Evolutionary conservation across 2,113 vertebrate species (phyloP).

Genomic region (Poeciliopsis occidentalis): DNA sequence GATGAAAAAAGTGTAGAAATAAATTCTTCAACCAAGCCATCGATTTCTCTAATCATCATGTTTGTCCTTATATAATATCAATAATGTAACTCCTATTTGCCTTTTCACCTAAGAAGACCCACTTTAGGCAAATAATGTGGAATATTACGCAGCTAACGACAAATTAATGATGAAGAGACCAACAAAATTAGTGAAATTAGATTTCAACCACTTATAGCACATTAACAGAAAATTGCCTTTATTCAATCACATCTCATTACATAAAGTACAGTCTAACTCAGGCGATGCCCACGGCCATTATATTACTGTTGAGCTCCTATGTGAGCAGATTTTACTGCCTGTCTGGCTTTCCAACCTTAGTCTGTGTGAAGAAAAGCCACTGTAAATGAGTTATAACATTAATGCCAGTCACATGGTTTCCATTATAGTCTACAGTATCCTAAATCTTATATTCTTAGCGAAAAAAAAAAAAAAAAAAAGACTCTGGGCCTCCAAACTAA

Average conservation of each 20-base stretch:
- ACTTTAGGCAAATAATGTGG: constrained; percentile 46
- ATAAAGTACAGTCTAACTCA: constrained; percentile 61
- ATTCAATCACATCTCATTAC: constrained; percentile 65
- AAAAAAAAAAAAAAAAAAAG: constrained; percentile 1
- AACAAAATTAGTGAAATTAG: constrained; percentile 65
- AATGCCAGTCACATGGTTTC: constrained; percentile 75
- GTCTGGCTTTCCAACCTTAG: constrained; percentile 44
- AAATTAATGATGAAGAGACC: constrained; percentile 61
- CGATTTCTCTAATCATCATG: constrained; percentile 47
- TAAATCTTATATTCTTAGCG: constrained; percentile 67
- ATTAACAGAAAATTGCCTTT: constrained; percentile 68
- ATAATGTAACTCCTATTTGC: constrained; percentile 41
- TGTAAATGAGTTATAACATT: constrained; percentile 67
- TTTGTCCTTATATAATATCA: constrained; percentile 29
- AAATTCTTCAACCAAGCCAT: constrained; percentile 29
- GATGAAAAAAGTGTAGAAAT: constrained; percentile 9
- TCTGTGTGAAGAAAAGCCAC: constrained; percentile 37
- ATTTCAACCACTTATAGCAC: constrained; percentile 67
- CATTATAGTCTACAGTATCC: constrained; percentile 59
- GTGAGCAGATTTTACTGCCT: constrained; percentile 51
- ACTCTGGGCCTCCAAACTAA: constrained; percentile 70
- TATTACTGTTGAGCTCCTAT: constrained; percentile 33
- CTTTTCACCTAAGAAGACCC: constrained; percentile 56
- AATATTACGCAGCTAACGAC: constrained; percentile 61
- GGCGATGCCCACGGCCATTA: constrained; percentile 37